These are phyloP conservation scores for Arctopsyche grandis DNA, from an alignment of 1,140 invertebrate genomes.

Conservation along the genomic window DNA sequence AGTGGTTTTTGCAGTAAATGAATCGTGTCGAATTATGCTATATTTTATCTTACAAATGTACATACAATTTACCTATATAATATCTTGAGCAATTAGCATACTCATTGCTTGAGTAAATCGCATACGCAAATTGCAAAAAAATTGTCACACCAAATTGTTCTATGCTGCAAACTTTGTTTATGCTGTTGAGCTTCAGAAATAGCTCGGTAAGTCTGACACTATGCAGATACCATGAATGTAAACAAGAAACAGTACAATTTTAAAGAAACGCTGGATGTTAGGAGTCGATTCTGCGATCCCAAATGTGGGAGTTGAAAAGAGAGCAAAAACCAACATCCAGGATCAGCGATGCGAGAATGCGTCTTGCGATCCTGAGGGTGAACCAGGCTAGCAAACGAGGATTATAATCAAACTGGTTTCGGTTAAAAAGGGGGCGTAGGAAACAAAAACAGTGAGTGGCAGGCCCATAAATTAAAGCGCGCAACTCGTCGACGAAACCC, in stretches of 20 bases:
- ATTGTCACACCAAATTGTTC: not conserved
- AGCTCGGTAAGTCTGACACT: not conserved
- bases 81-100: no score
- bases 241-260: not conserved
- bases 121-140: not conserved
- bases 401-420: slow-evolving; percentile 27
- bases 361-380: not conserved
- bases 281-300: not conserved
- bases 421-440: not conserved
- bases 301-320: not conserved
- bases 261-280: not conserved
- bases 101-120: no score
- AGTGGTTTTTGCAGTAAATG: no score
- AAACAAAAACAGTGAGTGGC: slow-evolving; percentile 20
- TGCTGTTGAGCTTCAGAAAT: not conserved
- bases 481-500: not conserved
- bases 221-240: not conserved
- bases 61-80: no score
- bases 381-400: not conserved
- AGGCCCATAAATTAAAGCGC: slow-evolving; percentile 6
- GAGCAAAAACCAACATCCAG: not conserved
- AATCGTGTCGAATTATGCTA: no score
- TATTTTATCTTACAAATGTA: no score
- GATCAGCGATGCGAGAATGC: not conserved
- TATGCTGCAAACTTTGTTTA: not conserved